Evolutionary conservation across 2,888 invertebrate genomes (phyloP), one percentile per base, ranked within the genome.

Genomic region (Anarsia innoxiella): DNA sequence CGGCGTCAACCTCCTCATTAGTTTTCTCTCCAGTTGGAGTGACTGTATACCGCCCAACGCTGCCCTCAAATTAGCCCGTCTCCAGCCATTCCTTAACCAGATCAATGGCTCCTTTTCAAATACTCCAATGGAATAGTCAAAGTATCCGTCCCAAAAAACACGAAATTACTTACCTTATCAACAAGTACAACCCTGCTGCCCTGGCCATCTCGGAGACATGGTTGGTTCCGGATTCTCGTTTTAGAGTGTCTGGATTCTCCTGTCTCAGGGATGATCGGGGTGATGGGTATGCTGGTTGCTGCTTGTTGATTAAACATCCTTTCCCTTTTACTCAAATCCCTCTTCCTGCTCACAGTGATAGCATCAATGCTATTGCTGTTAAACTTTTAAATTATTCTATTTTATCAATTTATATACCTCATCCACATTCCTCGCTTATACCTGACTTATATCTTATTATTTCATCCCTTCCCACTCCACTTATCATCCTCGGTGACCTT

Each of bases 241-340:
- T 25, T 25, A 13, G 40, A 14, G 13, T 46, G 2, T 35, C 38
- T 2, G 50, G 49, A 5, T 51, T 39, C 30, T 26, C 46, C 3
- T 48, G 49, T 39, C 39, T 52, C 4, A 39, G 51, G 11, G 46
- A 50, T 36, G 49, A 50, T 38, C 42, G 49, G 23, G 10, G 2
- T 14, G 49, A 54, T 25, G 49, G 50, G 1, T 42, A 46, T 27
- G 53, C 31, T 6, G 49, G 49, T 2, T 10, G 32, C 14, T 41
- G 41, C 10, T 14, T 48, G 3, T 12, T 41, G 0, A 32, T 37
- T 15, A 29, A 26, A 30, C 6, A 12, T 6, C 12, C 23, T 10
- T 6, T 32, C 12, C 14, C 32, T 2, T 46, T 30, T 30, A 28
- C 38, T n/a, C 37, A 12, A 26, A 25, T 41, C 6, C 14, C 31